Base-by-base conservation (phyloP, 2,797 vertebrate genomes). In the Micromesistius poutassou region DNA sequence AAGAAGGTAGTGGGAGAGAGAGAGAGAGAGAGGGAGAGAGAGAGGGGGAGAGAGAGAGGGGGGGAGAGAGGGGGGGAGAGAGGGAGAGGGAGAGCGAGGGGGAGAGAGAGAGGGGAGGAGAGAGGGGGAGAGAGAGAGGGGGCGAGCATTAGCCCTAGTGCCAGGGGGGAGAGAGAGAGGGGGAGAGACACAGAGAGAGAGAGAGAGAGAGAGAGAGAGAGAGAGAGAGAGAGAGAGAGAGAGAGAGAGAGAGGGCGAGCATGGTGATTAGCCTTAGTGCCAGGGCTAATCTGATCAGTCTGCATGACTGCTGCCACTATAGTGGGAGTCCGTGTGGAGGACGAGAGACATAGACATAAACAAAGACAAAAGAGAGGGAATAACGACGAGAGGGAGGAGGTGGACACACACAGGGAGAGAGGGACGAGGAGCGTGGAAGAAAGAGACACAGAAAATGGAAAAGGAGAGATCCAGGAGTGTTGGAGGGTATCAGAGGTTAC, bases 201-300 rank as follows among this genome's bases (percentile, higher is more conserved):
- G 35, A 36, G 35, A 36, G 35, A 36, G 35, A 36, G 35, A 36
- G 46, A 7, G 46, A 19, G 46, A 19, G 46, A 22, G 46, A 1
- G 46, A n/a, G 46, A 55, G 46, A 55, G 72, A 79, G 84, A 83
- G 72, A 72, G 25, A 30, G 55, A 74, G 25, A 50, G 38, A 83
- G 68, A 81, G 77, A 76, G 74, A 38, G 25, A n/a, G 72, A 82
- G 46, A 42, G 76, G 12, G 81, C 82, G 82, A 82, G 85, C 33
- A 72, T 80, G 80, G 80, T 85, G 85, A 90, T 90, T 89, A 89
- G 82, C 86, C 87, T 80, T 78, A 85, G 80, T 62, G 13, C 81
- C 77, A 90, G 46, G 19, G 82, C 90, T 92, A 89, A 92, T 94
- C 93, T 90, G 83, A 93, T 93, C 92, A 90, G 90, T 78, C 73